Evolutionary conservation across 2,113 vertebrate genomes (phyloP), one percentile per base, ranked within the genome.

Genomic region (Pelecanoides urinatrix): DNA sequence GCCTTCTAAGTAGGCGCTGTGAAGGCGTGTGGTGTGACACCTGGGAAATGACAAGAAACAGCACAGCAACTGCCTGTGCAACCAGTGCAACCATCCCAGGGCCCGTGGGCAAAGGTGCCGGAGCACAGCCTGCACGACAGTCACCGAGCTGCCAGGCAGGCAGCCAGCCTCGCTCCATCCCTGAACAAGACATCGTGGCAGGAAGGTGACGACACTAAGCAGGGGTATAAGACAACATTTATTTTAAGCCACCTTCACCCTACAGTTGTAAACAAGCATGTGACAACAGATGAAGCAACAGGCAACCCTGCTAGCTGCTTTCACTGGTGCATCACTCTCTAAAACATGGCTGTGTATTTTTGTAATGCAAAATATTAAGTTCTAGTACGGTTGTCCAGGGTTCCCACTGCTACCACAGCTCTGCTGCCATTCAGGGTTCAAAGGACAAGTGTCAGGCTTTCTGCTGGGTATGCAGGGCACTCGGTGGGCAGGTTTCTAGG

Each of bases 221-320:
- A 22, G 27, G 47, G 47, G 7, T 79, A 70, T 27, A 87, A 75
- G 45, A 62, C 92, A 5, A 85, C 27, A 27, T 50, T 94, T 96
- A 95, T 96, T 97, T 96, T 95, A 94, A 95, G 88, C 58, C 38
- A 67, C 42, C 47, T 84, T 80, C 36, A 18, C 67, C 52, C 80
- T 36, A 27, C 25, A 25, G 70, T 40, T 68, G 80, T 92, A 94
- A 97, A 96, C 93, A 95, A 95, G 91, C 77, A 91, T 75, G 87
- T 90, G 94, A 97, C 73, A 85, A 52, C 56, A 22, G 74, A 89
- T 72, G 91, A 95, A 92, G 93, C 56, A 89, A 96, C 16, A 93
- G 25, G n/a, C 76, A 87, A 18, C 27, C 17, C 1, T 11, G 56
- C 61, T 56, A 32, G 61, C 73, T 92, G 86, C 88, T 85, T 91